Evolutionary conservation across 1,140 invertebrate genomes (phyloP), one percentile per base, ranked within the genome.

Genomic region (Hycleus cichorii): DNA sequence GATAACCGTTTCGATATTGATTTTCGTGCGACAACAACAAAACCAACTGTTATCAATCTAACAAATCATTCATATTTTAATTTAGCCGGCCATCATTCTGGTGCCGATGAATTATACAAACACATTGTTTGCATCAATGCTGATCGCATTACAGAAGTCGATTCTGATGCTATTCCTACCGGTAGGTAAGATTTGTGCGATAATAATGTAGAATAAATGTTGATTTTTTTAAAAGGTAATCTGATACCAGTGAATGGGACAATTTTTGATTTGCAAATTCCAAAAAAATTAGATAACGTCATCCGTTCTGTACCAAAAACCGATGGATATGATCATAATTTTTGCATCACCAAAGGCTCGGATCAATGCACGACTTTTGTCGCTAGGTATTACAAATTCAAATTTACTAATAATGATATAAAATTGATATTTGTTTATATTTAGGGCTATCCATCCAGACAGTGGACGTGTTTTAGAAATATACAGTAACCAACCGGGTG

Each of bases 11-110:
- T 97, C 1, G 71, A 77, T 7, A 80, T 97, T 3, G 74, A 83
- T 12, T 92, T 90, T 74, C 78, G 79, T 55, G 88, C 91, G 0
- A 82, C 78, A 4, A 83, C 86, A 0, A 87, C 82, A 0, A 88
- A 88, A 70, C 78, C 86, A 5, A 95, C 93, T 0, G 84, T 90
- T 2, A 81, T 98, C 0, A 97, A 95, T 74, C 74, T 97, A 42
- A 92, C 93, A 0, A 96, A 95, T 74, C 95, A 98, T 72, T 82
- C 89, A 4, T 97, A 96, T 72, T 97, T 97, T 71, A 98, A 98
- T 76, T 75, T 98, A 38, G 90, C 85, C 55, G 93, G 93, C 3
- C 89, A 95, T 73, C 81, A 79, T 73, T 69, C 69, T 66, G 73
- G 71, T 45, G 63, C 71, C 40, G 45, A 57, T 25, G 83, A 83